Evolutionary conservation across 2,797 vertebrate genomes (phyloP).

Genomic region (Onychomys arenicola): DNA sequence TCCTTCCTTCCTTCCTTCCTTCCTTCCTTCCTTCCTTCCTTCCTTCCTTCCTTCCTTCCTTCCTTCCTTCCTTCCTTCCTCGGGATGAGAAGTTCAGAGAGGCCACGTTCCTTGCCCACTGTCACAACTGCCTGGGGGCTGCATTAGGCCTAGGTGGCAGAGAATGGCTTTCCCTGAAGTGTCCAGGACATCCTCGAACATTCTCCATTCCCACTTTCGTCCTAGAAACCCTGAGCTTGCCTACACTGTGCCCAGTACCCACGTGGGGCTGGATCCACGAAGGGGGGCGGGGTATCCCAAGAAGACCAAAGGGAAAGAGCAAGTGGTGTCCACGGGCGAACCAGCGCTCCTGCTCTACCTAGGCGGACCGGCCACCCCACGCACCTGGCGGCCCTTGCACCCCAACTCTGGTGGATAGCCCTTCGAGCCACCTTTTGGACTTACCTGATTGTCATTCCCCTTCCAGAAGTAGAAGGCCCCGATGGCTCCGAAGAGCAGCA

Average conservation of each 20-base stretch:
- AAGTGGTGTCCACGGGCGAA: accelerated
- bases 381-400: background rate
- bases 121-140: background rate
- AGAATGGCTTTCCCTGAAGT: background rate
- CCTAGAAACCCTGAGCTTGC: background rate
- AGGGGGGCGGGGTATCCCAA: background rate
- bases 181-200: background rate
- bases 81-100: background rate
- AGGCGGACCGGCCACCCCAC: accelerated
- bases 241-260: background rate
- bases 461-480: slow-evolving; percentile 96
- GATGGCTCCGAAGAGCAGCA: slow-evolving; percentile 93
- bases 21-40: too few relatives aligned
- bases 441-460: slow-evolving; percentile 92
- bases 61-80: too few relatives aligned
- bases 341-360: slow-evolving; percentile 7
- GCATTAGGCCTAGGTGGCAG: background rate
- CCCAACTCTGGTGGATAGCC: too few relatives aligned
- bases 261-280: background rate
- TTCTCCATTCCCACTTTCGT: background rate
- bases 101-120: background rate
- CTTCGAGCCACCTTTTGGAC: slow-evolving; percentile 59
- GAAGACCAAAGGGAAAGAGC: too few relatives aligned
- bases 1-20: too few relatives aligned
- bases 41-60: too few relatives aligned